Base-by-base conservation (phyloP, 64 coral and sea anemone species). In the Pocillopora verrucosa region DNA sequence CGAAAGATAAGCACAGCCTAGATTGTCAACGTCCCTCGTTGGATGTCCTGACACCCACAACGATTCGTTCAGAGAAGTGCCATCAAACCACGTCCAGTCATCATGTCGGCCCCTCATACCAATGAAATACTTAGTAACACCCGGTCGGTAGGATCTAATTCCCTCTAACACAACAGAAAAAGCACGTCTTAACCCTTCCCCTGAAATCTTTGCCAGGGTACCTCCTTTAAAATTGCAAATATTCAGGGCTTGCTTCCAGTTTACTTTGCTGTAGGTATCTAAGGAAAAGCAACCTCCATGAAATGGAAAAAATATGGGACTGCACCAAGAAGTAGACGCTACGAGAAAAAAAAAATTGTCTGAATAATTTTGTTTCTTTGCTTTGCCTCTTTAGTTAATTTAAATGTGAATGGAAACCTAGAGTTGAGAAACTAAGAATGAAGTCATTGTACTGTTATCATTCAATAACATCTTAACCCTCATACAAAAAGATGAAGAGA, bases 41-140 rank as follows among this genome's bases (percentile, higher is more conserved):
- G 77, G 77, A 60, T 79, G 59, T 26, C 77, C 77, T 24, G n/a
- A 57, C n/a, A 59, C 34, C 77, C 77, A 79, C 22, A 79, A 19
- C 4, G 77, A 79, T 0, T 30, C 38, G 13, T 79, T 79, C 10
- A 79, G 26, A 17, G 41, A 51, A 11, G 41, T 59, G 56, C 57
- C 57, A 30, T 79, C 77, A 26, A 79, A 30, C 77, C 77, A 79
- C 0, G 13, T n/a, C 77, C 77, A 79, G 4, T 26, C n/a, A 4
- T 79, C 22, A 51, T 51, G 7, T 38, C 36, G 67, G 60, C 62
- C 36, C 56, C 6, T 25, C 25, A 86, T 62, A 11, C 82, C 82
- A 41, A 86, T 51, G 68, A 58, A n/a, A 14, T 58, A 74, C 30
- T 87, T 70, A 14, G 15, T 34, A 19, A 69, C 41, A 15, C 25